phyloP scores from a whole-genome alignment of 1,140 invertebrate species.

The Aphidius ervi region DNA sequence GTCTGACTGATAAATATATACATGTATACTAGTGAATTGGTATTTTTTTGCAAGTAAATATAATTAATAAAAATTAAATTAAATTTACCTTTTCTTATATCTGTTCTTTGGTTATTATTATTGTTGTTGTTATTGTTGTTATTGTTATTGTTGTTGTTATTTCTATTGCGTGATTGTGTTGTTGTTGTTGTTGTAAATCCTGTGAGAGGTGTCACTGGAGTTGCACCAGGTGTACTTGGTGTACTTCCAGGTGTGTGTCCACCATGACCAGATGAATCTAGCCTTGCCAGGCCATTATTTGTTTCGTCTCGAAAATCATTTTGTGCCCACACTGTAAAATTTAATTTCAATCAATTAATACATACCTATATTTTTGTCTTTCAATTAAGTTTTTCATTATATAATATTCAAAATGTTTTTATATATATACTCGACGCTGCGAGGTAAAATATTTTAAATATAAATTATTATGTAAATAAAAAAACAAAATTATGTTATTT shows the following conservation, averaged over 20 bases:
- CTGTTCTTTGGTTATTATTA: conserved; percentile 38
- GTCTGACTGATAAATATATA: too few species aligned
- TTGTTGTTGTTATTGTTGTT: conserved; percentile 40
- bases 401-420: not conserved
- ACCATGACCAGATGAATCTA: conserved; percentile 44
- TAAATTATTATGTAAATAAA: too few species aligned
- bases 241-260: conserved; percentile 49
- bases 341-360: conserved; percentile 32
- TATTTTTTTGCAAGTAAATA: too few species aligned
- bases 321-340: conserved; percentile 77
- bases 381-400: conserved; percentile 1
- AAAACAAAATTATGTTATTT: too few species aligned
- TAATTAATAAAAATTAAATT: not conserved
- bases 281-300: conserved; percentile 54
- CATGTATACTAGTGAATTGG: too few species aligned
- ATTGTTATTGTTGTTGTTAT: conserved; percentile 30
- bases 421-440: not conserved
- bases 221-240: conserved; percentile 61
- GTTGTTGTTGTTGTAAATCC: conserved; percentile 44
- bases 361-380: too few species aligned
- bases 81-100: conserved; percentile 44
- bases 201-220: conserved; percentile 58
- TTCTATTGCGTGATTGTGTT: conserved; percentile 41
- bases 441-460: too few species aligned
- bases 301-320: conserved; percentile 76